Conservation (phyloP, 2,113 vertebrate species). For the Brienomyrus longianalis region DNA sequence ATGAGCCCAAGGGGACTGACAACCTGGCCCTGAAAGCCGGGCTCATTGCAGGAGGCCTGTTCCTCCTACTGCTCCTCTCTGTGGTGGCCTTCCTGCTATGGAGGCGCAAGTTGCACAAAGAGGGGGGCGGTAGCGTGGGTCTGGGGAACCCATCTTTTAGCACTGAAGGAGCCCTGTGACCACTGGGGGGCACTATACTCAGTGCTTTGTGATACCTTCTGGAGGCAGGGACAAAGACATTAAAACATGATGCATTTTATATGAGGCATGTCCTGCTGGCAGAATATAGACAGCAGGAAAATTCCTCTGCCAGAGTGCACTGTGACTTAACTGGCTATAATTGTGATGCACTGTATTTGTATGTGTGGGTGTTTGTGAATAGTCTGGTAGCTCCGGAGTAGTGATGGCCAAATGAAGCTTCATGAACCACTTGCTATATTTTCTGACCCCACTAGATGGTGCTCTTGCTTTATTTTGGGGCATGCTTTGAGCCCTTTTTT, state of each 20-base stretch:
- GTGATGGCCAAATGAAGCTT: background rate
- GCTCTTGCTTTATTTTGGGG: background rate
- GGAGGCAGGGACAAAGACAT: background rate
- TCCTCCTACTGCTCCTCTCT: slow-evolving; percentile 44
- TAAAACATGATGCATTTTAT: background rate
- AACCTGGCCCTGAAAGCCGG: slow-evolving; percentile 17
- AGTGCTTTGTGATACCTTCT: background rate
- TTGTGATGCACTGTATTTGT: background rate
- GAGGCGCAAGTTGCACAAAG: slow-evolving; percentile 32
- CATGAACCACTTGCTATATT: background rate
- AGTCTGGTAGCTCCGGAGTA: background rate
- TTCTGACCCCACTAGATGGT: background rate
- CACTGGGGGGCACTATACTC: background rate
- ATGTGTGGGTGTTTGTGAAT: background rate
- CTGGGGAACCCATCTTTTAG: slow-evolving; percentile 57
- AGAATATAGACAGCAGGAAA: background rate
- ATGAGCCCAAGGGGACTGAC: slow-evolving; percentile 2
- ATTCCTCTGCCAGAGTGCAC: background rate
- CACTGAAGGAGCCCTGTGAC: slow-evolving; percentile 38
- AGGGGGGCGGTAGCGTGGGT: slow-evolving; percentile 36
- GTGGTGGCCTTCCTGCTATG: slow-evolving; percentile 39
- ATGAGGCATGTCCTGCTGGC: background rate
- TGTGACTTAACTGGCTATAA: background rate
- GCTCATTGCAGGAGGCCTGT: slow-evolving; percentile 44
- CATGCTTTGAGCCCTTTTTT: background rate